phyloP scores from a whole-genome alignment of 1,140 invertebrate species.

The Drosophila orena region DNA sequence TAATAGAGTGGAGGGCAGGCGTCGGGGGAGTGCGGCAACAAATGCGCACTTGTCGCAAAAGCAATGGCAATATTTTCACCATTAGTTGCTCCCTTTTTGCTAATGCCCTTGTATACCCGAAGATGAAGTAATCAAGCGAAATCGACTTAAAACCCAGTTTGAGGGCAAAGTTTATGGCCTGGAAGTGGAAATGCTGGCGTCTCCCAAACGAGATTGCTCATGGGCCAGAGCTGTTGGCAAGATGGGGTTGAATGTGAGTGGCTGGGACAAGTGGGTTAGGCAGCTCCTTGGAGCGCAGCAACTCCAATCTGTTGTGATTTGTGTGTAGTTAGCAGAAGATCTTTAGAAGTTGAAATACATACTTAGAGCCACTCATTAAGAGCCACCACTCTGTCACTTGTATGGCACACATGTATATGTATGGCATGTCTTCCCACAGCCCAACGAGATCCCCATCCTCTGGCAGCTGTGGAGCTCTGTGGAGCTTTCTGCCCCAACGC shows the following conservation, averaged over 20 bases:
- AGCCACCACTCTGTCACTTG: background rate
- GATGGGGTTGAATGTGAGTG: constrained; percentile 28
- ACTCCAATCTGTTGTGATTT: constrained; percentile 8
- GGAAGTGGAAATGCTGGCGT: constrained; percentile 64
- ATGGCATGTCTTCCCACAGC: constrained; percentile 1
- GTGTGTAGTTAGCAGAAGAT: background rate
- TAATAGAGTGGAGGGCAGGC: background rate
- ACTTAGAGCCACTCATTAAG: background rate
- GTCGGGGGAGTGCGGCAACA: constrained; percentile 23
- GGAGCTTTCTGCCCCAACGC: constrained; percentile 13
- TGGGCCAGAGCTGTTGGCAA: background rate
- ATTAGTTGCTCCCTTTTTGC: constrained; percentile 55
- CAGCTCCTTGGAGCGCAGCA: background rate
- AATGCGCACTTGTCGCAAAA: constrained; percentile 77
- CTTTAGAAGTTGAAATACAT: background rate
- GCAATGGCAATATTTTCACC: constrained; percentile 78
- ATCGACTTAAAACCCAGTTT: constrained; percentile 60
- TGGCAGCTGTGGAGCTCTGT: background rate
- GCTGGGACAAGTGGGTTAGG: background rate
- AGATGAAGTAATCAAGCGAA: constrained; percentile 60
- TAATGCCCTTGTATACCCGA: constrained; percentile 15
- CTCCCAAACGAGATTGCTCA: constrained; percentile 9
- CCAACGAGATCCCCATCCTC: background rate
- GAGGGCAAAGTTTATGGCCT: constrained; percentile 66
- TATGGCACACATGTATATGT: background rate